Base-by-base conservation (phyloP, 2,888 invertebrate species). In the Eupithecia subfuscata region DNA sequence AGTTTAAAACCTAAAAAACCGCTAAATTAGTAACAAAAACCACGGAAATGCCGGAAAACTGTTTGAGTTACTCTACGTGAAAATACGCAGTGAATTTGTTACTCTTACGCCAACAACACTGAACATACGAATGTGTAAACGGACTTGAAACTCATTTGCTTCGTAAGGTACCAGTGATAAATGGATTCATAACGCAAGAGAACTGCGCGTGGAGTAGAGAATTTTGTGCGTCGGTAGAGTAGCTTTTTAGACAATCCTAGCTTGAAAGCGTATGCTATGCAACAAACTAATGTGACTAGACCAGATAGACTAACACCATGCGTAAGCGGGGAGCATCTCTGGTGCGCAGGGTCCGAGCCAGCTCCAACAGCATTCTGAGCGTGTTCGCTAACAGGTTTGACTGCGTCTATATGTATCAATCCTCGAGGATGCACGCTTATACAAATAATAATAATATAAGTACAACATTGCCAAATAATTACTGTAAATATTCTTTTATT, bases 131-230 rank as follows among this genome's bases (percentile, higher is more conserved):
- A 82, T 76, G 81, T 78, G 79, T 82, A 73, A 78, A 77, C 81
- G 78, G 79, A 83, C 81, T 83, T 78, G 79, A 77, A 78, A 64
- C 22, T 60, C 74, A 72, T 75, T 76, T 71, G 68, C 70, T 63
- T 68, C 74, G 74, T 70, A 68, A 74, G 70, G 71, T 77, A 72
- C 81, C 83, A 79, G 82, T 85, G 86, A 85, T 83, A 85, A 85
- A 85, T 85, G 83, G 81, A 82, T 82, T 81, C 83, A 84, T 83
- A 82, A 84, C 43, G 64, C 37, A 56, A 69, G 70, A 67, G 74
- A 52, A 71, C 69, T 52, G 9, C 52, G 30, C 34, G 74, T 71
- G 80, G 80, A 82, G 81, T 48, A 25, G 0, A 6, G 67, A 43
- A 12, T 22, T 56, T 52, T 56, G 52, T n/a, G 18, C 37, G 14